These are phyloP conservation scores for Pristionchus entomophagus DNA, from an alignment of 2,888 invertebrate species.

Conservation along the genomic window DNA sequence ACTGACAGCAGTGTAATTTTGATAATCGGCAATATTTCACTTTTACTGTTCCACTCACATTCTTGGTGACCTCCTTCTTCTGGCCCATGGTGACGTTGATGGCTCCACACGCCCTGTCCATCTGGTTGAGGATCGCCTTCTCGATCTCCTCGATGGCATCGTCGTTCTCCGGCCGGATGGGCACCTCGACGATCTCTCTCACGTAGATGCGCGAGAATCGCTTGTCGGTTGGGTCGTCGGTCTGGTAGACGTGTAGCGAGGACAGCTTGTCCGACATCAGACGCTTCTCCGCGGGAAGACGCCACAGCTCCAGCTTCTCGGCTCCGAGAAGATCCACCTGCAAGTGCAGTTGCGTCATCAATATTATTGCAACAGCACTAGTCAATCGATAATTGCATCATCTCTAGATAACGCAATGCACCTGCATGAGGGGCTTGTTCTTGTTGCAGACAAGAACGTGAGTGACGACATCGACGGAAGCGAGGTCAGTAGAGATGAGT, in stretches of 20 bases:
- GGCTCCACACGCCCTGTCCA: constrained; percentile 71
- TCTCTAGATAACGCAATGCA: neutral
- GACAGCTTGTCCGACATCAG: constrained; percentile 60
- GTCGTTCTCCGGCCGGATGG: neutral
- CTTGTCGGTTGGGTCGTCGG: constrained; percentile 37
- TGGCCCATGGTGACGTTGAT: constrained; percentile 64
- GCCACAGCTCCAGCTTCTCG: constrained; percentile 70
- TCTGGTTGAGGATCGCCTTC: constrained; percentile 54
- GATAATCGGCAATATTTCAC: neutral
- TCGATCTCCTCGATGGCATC: neutral
- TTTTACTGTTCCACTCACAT: neutral
- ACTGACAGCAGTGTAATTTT: no score
- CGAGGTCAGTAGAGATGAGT: constrained; percentile 44
- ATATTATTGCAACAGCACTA: neutral
- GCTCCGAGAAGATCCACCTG: constrained; percentile 56
- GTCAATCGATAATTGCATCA: neutral
- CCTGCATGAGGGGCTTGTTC: constrained; percentile 58
- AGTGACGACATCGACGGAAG: constrained; percentile 49
- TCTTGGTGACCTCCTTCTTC: constrained; percentile 36
- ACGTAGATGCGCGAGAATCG: constrained; percentile 61
- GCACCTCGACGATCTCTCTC: constrained; percentile 55
- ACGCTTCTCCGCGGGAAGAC: constrained; percentile 60
- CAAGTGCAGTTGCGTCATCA: neutral
- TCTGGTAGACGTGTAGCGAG: constrained; percentile 59
- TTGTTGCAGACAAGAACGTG: constrained; percentile 55